These are phyloP conservation scores for Rosalia funebris DNA, from an alignment of 2,888 invertebrate species.

Conservation along the genomic window DNA sequence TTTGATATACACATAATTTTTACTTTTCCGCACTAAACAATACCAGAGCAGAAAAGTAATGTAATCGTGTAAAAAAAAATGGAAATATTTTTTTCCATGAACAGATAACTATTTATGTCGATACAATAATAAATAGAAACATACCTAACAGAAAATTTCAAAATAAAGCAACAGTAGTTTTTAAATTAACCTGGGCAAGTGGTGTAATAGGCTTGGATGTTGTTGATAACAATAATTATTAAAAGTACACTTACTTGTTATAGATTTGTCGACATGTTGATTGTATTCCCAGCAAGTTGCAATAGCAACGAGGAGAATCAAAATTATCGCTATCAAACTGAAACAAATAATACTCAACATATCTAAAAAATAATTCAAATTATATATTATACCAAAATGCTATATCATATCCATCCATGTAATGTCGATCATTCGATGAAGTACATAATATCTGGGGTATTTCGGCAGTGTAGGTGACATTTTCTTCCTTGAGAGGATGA, in stretches of 20 bases:
- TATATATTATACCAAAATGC: conserved; percentile 54
- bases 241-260: conserved; percentile 46
- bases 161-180: too few species aligned
- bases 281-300: conserved; percentile 56
- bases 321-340: conserved; percentile 51
- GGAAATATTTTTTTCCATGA: too few species aligned
- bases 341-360: background rate
- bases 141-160: too few species aligned
- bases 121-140: too few species aligned
- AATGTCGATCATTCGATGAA: conserved; percentile 45
- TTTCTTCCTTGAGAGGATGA: conserved; percentile 47
- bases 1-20: too few species aligned
- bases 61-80: too few species aligned
- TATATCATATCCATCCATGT: conserved; percentile 51
- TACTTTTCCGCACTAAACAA: too few species aligned
- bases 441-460: conserved; percentile 51
- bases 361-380: conserved; percentile 30
- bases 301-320: conserved; percentile 52
- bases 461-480: conserved; percentile 49
- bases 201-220: too few species aligned
- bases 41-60: too few species aligned
- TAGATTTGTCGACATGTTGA: conserved; percentile 44
- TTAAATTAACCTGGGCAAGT: too few species aligned
- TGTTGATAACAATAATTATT: too few species aligned
- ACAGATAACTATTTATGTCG: too few species aligned